These are phyloP conservation scores for Erebia palarica DNA, from an alignment of 2,888 invertebrate species.

Conservation along the genomic window DNA sequence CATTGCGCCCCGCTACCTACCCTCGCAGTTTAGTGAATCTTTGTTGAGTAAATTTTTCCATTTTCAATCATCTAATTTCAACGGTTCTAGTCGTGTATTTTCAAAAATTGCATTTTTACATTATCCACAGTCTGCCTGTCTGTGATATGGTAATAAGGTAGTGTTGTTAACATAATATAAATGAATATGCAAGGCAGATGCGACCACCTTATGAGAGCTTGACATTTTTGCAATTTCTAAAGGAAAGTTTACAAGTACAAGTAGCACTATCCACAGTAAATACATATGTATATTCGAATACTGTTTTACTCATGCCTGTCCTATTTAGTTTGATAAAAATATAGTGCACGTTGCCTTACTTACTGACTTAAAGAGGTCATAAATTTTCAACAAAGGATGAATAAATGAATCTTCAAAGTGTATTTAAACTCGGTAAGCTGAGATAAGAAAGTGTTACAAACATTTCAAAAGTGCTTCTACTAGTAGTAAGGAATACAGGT, in stretches of 20 bases:
- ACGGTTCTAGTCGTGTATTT: background rate
- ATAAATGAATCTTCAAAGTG: no score
- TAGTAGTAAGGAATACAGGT: background rate
- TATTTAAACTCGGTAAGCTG: no score
- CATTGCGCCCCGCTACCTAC: no score
- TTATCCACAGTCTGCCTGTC: conserved; percentile 8
- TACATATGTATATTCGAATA: no score
- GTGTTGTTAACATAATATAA: conserved; percentile 22
- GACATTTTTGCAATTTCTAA: conserved; percentile 15
- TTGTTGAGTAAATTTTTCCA: background rate
- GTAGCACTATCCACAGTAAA: background rate
- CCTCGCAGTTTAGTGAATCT: background rate
- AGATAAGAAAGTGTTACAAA: background rate
- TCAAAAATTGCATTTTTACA: conserved; percentile 14
- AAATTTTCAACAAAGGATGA: no score
- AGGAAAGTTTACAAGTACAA: conserved; percentile 5
- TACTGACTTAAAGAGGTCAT: no score
- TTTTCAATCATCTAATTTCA: conserved; percentile 1
- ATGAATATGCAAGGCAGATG: conserved; percentile 21
- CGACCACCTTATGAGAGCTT: conserved; percentile 13
- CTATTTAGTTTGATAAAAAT: no score
- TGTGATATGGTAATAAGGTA: conserved; percentile 21
- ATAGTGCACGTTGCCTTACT: no score
- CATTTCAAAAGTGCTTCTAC: background rate
- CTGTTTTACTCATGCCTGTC: no score